phyloP scores from a whole-genome alignment of 2,888 invertebrate species.

The Pyrrhosoma nymphula region DNA sequence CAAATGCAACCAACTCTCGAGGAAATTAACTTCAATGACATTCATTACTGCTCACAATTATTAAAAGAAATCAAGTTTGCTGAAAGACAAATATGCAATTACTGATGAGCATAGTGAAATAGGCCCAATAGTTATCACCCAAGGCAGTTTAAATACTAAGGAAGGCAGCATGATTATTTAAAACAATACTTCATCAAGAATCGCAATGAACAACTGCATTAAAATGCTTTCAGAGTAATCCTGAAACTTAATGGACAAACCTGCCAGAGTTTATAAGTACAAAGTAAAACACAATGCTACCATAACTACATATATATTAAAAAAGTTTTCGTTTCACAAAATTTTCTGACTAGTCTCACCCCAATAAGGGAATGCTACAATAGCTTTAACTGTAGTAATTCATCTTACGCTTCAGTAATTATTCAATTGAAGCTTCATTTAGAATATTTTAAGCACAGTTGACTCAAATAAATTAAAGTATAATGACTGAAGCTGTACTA shows the following conservation, averaged over 20 bases:
- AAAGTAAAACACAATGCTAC: not conserved
- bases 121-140: constrained; percentile 25
- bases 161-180: constrained; percentile 11
- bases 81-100: constrained; percentile 38
- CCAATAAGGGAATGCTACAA: constrained; percentile 52
- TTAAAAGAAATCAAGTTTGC: not conserved
- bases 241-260: constrained; percentile 23
- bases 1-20: constrained; percentile 7
- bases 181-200: not conserved
- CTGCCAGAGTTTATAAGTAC: not conserved
- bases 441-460: constrained; percentile 20
- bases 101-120: constrained; percentile 32
- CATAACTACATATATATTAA: not conserved
- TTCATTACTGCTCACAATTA: not conserved
- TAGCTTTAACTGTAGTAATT: constrained; percentile 7
- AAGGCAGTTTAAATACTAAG: not conserved
- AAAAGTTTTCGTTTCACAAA: constrained; percentile 27
- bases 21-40: not conserved
- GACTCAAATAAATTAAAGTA: constrained; percentile 6
- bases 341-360: constrained; percentile 51
- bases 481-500: not conserved
- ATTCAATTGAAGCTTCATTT: not conserved
- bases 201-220: constrained; percentile 35
- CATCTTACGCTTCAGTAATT: not conserved
- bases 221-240: constrained; percentile 20